Evolutionary conservation across 2,113 vertebrate species (phyloP).

Genomic region (Bos indicus): DNA sequence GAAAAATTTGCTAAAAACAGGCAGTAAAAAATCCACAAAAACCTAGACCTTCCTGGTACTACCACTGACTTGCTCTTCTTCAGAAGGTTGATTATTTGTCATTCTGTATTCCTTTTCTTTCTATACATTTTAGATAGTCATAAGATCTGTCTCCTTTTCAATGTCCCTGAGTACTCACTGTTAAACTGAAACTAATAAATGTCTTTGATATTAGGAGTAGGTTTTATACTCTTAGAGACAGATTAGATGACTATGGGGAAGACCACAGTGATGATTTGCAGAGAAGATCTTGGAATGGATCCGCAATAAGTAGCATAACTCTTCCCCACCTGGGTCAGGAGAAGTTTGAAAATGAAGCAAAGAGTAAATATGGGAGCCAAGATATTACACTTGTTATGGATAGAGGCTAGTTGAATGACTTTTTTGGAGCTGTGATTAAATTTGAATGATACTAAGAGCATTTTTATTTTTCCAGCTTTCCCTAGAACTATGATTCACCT

Average conservation of each 20-base stretch:
- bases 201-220: neutral
- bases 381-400: neutral
- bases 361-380: neutral
- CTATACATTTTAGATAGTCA: neutral
- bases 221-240: neutral
- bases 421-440: neutral
- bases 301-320: neutral
- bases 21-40: neutral
- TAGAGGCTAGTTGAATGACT: neutral
- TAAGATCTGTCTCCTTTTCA: neutral
- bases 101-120: neutral
- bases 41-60: neutral
- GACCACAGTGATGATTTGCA: neutral
- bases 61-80: neutral
- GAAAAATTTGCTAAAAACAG: neutral
- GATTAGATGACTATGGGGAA: neutral
- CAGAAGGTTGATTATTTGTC: neutral
- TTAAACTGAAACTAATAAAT: neutral
- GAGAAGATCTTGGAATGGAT: neutral
- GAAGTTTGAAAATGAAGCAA: neutral
- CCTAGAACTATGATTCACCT: neutral
- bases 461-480: slow-evolving; percentile 6
- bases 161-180: neutral
- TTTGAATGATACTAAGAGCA: neutral
- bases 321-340: neutral